A percentile compares a stretch with the other conserved stretches of the same genome.
Conservation (phyloP, 1,140 invertebrate species). For the Diorhabda elongata region DNA sequence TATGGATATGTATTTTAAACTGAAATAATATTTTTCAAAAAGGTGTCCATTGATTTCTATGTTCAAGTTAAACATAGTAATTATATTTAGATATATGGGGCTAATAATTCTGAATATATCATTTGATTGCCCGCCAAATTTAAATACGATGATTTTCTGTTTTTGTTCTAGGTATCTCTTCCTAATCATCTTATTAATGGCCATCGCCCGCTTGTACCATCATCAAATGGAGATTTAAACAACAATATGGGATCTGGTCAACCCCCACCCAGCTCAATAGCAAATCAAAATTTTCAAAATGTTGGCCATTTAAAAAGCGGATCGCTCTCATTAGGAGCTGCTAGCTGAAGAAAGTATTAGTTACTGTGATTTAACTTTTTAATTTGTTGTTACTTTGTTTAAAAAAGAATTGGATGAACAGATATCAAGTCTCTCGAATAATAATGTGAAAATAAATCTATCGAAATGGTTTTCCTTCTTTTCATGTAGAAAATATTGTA, state of each 20-base stretch:
- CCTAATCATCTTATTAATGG: conserved; percentile 46
- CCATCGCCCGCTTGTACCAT: conserved; percentile 38
- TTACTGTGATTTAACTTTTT: conserved; percentile 32
- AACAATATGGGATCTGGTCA: conserved; percentile 45
- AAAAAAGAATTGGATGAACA: background rate
- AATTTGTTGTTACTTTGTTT: background rate
- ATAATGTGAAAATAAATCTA: too few relatives aligned
- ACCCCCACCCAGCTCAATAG: conserved; percentile 38
- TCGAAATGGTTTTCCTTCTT: too few relatives aligned
- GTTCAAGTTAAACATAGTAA: too few relatives aligned
- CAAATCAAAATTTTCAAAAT: conserved; percentile 35
- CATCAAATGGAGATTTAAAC: conserved; percentile 44
- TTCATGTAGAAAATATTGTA: too few relatives aligned
- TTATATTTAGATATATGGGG: too few relatives aligned
- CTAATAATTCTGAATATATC: too few relatives aligned
- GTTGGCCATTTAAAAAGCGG: conserved; percentile 43
- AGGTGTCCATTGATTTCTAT: too few relatives aligned
- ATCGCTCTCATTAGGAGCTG: conserved; percentile 42
- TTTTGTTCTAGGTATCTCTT: conserved; percentile 41
- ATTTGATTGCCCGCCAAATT: too few relatives aligned
- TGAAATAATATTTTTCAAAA: too few relatives aligned
- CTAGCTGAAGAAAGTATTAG: conserved; percentile 43
- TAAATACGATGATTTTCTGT: background rate
- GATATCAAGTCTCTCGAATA: background rate
- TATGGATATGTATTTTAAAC: too few relatives aligned